Evolutionary conservation across 2,888 invertebrate genomes (phyloP), one percentile per base, ranked within the genome.

Genomic region (Drosophila affinis): DNA sequence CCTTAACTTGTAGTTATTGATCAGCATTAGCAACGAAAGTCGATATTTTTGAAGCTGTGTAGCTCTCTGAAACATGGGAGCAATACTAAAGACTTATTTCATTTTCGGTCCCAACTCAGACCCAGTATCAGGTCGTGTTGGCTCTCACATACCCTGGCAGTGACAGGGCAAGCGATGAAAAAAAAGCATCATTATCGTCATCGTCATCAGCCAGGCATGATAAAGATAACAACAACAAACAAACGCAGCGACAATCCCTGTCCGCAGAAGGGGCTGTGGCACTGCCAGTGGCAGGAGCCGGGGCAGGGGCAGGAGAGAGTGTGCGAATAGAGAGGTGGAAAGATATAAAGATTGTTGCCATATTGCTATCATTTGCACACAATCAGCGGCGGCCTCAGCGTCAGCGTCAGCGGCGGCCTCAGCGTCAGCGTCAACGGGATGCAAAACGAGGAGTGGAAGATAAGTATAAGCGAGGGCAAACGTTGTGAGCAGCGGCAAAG

Each of bases 291-390:
- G 12, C 9, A n/a, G 18, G 24, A 9, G 18, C 2, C 32, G 27
- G 3, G n/a, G 14, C 7, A 7, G 29, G 32, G 29, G 29, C 29
- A 18, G 18, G 9, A 9, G 27, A 44, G 18, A 27, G 63, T 49
- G 57, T 18, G 3, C 12, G 52, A 9, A 27, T 9, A 12, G 59
- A 57, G 81, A n/a, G 7, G 7, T n/a, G n/a, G 6, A n/a, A 39
- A 39, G 75, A 76, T 86, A 68, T 77, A 81, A 82, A 89, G 88
- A 88, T 84, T 89, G 84, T 84, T 73, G 74, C 87, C 84, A 89
- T 84, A 84, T 84, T 88, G 88, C 84, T 89, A 89, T 84, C 89
- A 89, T 84, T 89, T 84, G 88, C 84, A 84, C 89, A 82, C 84
- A 84, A 84, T 84, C 88, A 89, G 65, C 78, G 62, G 65, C 77